Evolutionary conservation across 2,888 invertebrate species (phyloP).

Genomic region (Oscheius onirici): DNA sequence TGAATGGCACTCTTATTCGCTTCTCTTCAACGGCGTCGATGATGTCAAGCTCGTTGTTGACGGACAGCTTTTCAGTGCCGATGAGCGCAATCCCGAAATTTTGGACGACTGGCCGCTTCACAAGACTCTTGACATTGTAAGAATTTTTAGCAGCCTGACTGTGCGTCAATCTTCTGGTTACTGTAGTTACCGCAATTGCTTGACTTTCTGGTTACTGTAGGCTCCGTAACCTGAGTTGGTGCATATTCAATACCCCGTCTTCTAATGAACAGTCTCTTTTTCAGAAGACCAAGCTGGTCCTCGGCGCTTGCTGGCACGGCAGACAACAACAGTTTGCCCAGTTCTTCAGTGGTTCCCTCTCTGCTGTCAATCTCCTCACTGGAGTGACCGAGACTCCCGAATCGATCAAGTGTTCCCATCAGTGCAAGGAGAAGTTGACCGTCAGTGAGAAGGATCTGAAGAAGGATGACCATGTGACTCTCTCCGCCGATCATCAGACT

Average conservation of each 20-base stretch:
- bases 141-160: background rate
- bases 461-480: background rate
- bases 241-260: too few relatives aligned
- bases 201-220: too few relatives aligned
- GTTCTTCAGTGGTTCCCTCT: conserved; percentile 87
- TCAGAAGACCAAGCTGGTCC: conserved; percentile 83
- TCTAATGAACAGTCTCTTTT: too few relatives aligned
- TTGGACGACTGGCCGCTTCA: conserved; percentile 99
- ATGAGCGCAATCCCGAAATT: conserved; percentile 89
- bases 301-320: conserved; percentile 97
- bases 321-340: conserved; percentile 84
- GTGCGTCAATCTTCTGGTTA: too few relatives aligned
- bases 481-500: conserved; percentile 5
- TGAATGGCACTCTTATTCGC: conserved; percentile 97
- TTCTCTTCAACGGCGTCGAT: conserved; percentile 90
- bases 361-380: conserved; percentile 83
- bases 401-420: conserved; percentile 82
- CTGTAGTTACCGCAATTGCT: too few relatives aligned
- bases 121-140: conserved; percentile 83
- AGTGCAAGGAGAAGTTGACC: conserved; percentile 77
- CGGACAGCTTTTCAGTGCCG: conserved; percentile 71
- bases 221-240: too few relatives aligned
- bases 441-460: conserved; percentile 14
- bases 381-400: conserved; percentile 76
- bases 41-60: conserved; percentile 65